Percentiles rank a stretch among this genome's conserved stretches.
phyloP scores from a whole-genome alignment of 2,113 vertebrate species.

The Nymphicus hollandicus region DNA sequence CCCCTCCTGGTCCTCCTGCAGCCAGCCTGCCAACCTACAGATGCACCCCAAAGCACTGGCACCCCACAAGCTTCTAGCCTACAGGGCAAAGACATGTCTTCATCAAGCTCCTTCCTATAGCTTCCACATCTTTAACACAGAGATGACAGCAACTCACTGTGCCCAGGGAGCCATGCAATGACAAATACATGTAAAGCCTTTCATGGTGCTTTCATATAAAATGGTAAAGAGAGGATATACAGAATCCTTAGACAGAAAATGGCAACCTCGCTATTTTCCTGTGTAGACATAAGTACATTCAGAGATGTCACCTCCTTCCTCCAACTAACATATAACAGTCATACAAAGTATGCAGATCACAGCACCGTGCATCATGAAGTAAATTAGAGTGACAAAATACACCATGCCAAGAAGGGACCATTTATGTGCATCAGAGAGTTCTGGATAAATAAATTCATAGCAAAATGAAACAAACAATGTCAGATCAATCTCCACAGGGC shows the following conservation, averaged over 20 bases:
- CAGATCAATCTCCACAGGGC: not conserved
- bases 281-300: not conserved
- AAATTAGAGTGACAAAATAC: slow-evolving; percentile 21
- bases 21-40: not conserved
- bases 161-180: not conserved
- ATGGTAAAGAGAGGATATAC: not conserved
- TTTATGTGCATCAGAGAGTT: not conserved
- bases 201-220: not conserved
- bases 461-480: not conserved
- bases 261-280: not conserved
- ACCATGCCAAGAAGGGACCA: not conserved
- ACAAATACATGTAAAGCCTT: not conserved
- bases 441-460: slow-evolving; percentile 26
- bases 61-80: not conserved
- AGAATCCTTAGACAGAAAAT: not conserved
- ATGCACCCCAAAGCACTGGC: not conserved
- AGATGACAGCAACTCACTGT: not conserved
- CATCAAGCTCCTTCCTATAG: not conserved
- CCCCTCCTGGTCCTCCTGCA: not conserved
- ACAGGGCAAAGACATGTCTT: not conserved
- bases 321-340: not conserved
- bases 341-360: not conserved
- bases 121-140: not conserved
- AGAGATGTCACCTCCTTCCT: not conserved
- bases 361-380: not conserved